Percentiles rank a stretch among this genome's conserved stretches.
phyloP scores from a whole-genome alignment of 2,888 invertebrate species.

The Ophonus ardosiacus region DNA sequence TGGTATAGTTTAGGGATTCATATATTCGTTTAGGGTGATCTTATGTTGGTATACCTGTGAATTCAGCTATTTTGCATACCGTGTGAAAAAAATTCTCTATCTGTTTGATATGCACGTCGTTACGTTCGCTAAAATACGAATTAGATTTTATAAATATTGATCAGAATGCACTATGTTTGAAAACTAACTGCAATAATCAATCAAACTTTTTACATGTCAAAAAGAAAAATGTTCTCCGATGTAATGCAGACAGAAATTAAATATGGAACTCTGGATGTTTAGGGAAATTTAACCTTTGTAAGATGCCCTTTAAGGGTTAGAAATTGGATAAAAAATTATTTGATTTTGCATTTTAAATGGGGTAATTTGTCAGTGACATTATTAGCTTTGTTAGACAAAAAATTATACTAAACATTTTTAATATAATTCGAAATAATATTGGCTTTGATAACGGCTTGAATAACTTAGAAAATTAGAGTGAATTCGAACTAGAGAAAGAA shows the following conservation, averaged over 20 bases:
- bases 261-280: conserved; percentile 31
- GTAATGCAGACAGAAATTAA: conserved; percentile 54
- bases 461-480: too few relatives aligned
- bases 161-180: not conserved
- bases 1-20: not conserved
- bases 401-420: too few relatives aligned
- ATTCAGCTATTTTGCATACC: conserved; percentile 55
- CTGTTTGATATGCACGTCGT: conserved; percentile 49
- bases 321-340: not conserved
- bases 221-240: conserved; percentile 52
- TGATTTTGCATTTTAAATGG: not conserved
- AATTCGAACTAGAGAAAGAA: too few relatives aligned
- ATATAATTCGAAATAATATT: too few relatives aligned
- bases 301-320: not conserved
- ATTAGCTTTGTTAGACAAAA: too few relatives aligned
- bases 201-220: conserved; percentile 56
- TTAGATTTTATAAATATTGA: conserved; percentile 61
- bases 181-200: conserved; percentile 22
- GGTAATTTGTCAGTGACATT: too few relatives aligned
- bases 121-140: conserved; percentile 49
- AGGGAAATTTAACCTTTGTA: not conserved
- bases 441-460: too few relatives aligned
- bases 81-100: conserved; percentile 57
- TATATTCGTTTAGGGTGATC: not conserved
- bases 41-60: conserved; percentile 15